phyloP scores from a whole-genome alignment of 1,140 invertebrate genomes.

The Sinella curviseta region DNA sequence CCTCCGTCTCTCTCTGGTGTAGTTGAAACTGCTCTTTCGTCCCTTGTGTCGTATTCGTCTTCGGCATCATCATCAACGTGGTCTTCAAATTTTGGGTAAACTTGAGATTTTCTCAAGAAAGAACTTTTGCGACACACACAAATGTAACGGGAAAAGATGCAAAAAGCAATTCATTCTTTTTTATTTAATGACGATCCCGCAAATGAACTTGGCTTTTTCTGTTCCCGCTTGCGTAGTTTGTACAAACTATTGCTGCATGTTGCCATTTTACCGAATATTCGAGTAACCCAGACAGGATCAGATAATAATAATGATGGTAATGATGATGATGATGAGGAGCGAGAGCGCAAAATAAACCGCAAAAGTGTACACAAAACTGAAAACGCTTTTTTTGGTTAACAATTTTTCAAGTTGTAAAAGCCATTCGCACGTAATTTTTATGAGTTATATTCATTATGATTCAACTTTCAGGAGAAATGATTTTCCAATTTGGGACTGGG shows the following conservation, averaged over 20 bases:
- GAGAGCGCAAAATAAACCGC: too few species aligned
- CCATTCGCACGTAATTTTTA: not conserved
- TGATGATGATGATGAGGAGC: not conserved
- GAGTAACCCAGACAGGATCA: not conserved
- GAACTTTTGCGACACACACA: not conserved
- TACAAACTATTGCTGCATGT: too few species aligned
- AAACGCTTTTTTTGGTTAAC: not conserved
- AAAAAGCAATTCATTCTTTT: not conserved
- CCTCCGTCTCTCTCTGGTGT: too few species aligned
- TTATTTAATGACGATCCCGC: not conserved
- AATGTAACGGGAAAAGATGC: not conserved
- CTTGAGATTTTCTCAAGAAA: not conserved
- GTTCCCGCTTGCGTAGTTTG: too few species aligned
- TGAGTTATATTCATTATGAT: not conserved
- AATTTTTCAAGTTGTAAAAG: not conserved
- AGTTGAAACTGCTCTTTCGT: not conserved
- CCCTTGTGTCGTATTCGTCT: not conserved
- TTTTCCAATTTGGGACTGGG: slow-evolving; percentile 10
- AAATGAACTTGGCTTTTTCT: not conserved
- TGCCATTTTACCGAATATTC: not conserved
- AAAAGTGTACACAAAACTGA: not conserved
- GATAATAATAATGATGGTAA: not conserved
- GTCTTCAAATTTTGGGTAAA: not conserved
- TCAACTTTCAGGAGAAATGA: slow-evolving; percentile 7
- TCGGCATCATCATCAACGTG: not conserved